These are phyloP conservation scores for Netelia fuscicornis DNA, from an alignment of 2,888 invertebrate species.

Conservation along the genomic window DNA sequence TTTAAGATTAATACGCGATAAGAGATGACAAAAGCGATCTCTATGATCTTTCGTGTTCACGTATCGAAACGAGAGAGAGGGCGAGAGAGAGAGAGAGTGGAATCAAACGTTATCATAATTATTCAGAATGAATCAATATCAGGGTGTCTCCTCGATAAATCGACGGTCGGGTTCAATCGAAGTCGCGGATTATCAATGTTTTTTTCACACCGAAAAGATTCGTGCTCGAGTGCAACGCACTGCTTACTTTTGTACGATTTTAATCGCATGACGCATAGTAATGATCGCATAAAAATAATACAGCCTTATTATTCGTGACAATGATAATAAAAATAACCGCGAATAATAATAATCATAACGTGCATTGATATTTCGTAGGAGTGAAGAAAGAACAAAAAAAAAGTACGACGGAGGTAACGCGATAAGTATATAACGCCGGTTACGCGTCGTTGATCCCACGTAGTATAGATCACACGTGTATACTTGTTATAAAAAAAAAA, in stretches of 20 bases:
- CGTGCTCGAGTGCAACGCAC: background rate
- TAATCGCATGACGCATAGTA: conserved; percentile 29
- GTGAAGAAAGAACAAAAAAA: conserved; percentile 45
- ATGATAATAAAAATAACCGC: conserved; percentile 25
- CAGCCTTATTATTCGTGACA: conserved; percentile 3
- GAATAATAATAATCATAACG: background rate
- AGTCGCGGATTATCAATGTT: conserved; percentile 42
- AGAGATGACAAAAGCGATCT: background rate
- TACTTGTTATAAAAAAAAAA: conserved; percentile 16
- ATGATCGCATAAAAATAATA: background rate
- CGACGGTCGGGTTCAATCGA: conserved; percentile 40
- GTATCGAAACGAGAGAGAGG: background rate
- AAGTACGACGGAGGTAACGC: conserved; percentile 23
- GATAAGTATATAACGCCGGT: conserved; percentile 24
- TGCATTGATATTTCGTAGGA: conserved; percentile 17
- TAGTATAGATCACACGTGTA: conserved; percentile 11
- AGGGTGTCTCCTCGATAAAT: conserved; percentile 20
- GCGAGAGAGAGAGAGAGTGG: background rate
- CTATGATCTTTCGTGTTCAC: background rate
- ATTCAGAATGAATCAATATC: background rate
- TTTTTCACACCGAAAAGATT: conserved; percentile 32
- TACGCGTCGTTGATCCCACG: conserved; percentile 55
- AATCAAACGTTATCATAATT: background rate
- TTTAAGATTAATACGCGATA: background rate
- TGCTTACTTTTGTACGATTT: conserved; percentile 46